Percentiles rank a stretch among this genome's conserved stretches.
phyloP scores from a whole-genome alignment of 2,888 invertebrate genomes.

The Venusia cambrica region DNA sequence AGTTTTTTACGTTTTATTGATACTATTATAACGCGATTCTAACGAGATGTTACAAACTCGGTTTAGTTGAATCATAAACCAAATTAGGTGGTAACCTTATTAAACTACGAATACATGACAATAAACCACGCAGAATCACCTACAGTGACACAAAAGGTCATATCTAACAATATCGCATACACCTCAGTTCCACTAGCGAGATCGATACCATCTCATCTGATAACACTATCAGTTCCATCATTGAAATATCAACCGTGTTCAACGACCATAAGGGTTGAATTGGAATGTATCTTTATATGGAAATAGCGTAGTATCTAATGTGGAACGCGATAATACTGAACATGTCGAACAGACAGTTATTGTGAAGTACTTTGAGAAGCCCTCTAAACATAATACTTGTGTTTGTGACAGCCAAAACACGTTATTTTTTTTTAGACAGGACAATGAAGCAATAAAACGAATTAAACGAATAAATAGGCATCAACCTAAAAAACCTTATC shows the following conservation, averaged over 20 bases:
- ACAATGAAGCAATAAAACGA: background rate
- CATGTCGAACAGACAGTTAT: conserved; percentile 36
- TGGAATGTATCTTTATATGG: conserved; percentile 8
- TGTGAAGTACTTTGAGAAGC: conserved; percentile 37
- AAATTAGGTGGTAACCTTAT: no score
- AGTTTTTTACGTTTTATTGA: no score
- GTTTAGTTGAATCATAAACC: no score
- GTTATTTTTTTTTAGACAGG: background rate
- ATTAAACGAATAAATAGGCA: background rate
- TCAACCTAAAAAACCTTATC: background rate
- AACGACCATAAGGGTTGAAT: conserved; percentile 8
- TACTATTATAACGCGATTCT: no score
- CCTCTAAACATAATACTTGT: conserved; percentile 20
- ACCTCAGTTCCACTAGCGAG: conserved; percentile 40
- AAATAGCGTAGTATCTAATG: conserved; percentile 21
- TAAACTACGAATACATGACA: conserved; percentile 21
- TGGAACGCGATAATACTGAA: conserved; percentile 26
- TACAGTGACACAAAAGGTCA: conserved; percentile 40
- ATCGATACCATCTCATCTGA: conserved; percentile 47
- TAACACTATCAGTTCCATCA: conserved; percentile 33
- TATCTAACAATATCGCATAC: conserved; percentile 41
- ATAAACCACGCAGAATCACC: conserved; percentile 37
- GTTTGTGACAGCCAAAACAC: conserved; percentile 8
- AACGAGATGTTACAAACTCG: no score
- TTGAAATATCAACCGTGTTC: conserved; percentile 11